Evolutionary conservation across 2,113 vertebrate species (phyloP), one percentile per base, ranked within the genome.

Genomic region (Eulemur rufifrons): DNA sequence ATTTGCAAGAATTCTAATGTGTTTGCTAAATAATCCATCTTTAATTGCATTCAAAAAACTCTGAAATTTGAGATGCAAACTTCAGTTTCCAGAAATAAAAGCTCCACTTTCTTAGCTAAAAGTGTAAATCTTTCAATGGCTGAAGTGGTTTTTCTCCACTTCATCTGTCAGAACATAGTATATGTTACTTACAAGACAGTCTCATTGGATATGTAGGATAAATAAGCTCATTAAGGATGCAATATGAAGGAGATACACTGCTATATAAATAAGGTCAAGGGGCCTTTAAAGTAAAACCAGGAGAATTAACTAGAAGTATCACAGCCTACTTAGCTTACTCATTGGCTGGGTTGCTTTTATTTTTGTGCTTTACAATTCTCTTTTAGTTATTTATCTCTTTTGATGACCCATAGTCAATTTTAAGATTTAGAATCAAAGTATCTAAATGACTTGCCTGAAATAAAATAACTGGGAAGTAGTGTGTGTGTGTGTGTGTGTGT

Each of bases 391-490:
- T 29, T 47, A 47, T 56, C 14, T 42, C 4, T 8, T 71, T 77
- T 73, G 25, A 73, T 47, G 93, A 23, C 23, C 39, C 45, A 32
- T 47, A 64, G 80, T 47, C 61, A 91, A 37, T 73, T 54, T 88
- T 59, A 88, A 85, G 85, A n/a, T 80, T 85, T 89, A 91, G 34
- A 93, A 50, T 92, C 32, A 37, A 86, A 86, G n/a, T 78, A 52
- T 34, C 9, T 18, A 64, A 81, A 39, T 54, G n/a, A n/a, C 8
- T 52, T 77, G 11, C 11, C 23, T 76, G 21, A 69, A 78, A n/a
- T 86, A 52, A 93, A 83, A 25, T 52, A 50, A 66, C 23, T 14
- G 8, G 8, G 29, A 88, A 69, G 37, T 23, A 21, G 52, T 56
- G 52, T 56, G 76, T 64, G 61, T 13, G 4, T 64, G 8, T 47